Conservation (phyloP, 2,797 vertebrate genomes). For the Pseudocheirus occidentalis region DNA sequence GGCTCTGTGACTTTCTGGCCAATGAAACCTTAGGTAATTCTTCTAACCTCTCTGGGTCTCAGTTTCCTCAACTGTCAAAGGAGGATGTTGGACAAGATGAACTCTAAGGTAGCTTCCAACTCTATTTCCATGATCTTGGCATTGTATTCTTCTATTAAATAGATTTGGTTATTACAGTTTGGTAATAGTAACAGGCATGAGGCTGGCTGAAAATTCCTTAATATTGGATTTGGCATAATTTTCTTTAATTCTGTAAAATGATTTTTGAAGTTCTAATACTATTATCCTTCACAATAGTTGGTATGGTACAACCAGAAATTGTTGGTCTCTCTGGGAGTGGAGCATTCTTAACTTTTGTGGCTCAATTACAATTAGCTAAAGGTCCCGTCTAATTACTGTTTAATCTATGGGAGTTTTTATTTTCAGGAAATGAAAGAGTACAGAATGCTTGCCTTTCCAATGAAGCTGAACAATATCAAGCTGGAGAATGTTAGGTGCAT, state of each 20-base stretch:
- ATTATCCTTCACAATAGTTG: not conserved
- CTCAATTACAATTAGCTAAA: not conserved
- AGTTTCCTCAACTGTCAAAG: not conserved
- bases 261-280: not conserved
- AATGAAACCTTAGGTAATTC: not conserved
- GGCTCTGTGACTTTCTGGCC: not conserved
- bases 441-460: conserved; percentile 48
- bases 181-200: not conserved
- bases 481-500: conserved; percentile 57
- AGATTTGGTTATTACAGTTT: not conserved
- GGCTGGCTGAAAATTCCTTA: not conserved
- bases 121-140: not conserved
- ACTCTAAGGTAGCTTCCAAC: not conserved
- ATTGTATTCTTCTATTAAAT: not conserved
- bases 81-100: not conserved
- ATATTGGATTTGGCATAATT: not conserved
- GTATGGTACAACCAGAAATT: not conserved
- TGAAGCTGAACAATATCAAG: conserved; percentile 21
- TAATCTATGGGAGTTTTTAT: conserved; percentile 45
- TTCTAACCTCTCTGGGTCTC: not conserved
- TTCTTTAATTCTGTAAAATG: not conserved
- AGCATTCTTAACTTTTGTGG: not conserved
- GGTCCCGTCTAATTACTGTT: not conserved
- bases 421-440: conserved; percentile 19
- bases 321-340: not conserved